Evolutionary conservation across 2,113 vertebrate species (phyloP).

Genomic region (Hepsetus odoe): DNA sequence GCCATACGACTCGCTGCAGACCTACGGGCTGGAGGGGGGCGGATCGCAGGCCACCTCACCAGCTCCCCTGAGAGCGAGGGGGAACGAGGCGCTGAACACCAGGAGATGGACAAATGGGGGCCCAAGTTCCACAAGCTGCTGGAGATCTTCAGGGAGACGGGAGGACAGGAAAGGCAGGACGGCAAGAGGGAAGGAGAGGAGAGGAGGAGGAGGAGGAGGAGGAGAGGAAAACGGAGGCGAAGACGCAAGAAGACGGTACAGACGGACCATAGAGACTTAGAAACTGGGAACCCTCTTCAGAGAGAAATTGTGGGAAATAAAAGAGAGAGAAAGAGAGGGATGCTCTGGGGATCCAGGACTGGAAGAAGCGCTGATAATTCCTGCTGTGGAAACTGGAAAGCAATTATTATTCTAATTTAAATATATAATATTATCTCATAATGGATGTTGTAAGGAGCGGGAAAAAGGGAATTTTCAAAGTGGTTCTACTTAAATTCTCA

Average conservation of each 20-base stretch:
- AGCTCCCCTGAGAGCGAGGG: slow-evolving; percentile 83
- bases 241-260: neutral
- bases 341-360: neutral
- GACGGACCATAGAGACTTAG: neutral
- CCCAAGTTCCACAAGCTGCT: slow-evolving; percentile 84
- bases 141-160: slow-evolving; percentile 79
- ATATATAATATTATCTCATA: neutral
- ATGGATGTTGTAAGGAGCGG: slow-evolving; percentile 10
- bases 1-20: slow-evolving; percentile 89
- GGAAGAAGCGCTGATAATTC: neutral
- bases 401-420: neutral
- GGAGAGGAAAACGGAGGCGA: neutral
- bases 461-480: slow-evolving; percentile 26
- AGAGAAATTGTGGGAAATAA: neutral
- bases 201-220: slow-evolving; percentile 33
- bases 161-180: neutral
- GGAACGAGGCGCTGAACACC: slow-evolving; percentile 57
- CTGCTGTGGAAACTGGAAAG: neutral
- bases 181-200: neutral
- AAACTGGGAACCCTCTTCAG: neutral
- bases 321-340: neutral
- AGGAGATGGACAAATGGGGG: slow-evolving; percentile 77
- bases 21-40: slow-evolving; percentile 85
- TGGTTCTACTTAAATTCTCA: neutral
- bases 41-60: slow-evolving; percentile 82